A percentile compares a stretch with the other conserved stretches of the same genome.
These are phyloP conservation scores for Coilia nasus DNA, from an alignment of 2,797 vertebrate species.

Conservation along the genomic window DNA sequence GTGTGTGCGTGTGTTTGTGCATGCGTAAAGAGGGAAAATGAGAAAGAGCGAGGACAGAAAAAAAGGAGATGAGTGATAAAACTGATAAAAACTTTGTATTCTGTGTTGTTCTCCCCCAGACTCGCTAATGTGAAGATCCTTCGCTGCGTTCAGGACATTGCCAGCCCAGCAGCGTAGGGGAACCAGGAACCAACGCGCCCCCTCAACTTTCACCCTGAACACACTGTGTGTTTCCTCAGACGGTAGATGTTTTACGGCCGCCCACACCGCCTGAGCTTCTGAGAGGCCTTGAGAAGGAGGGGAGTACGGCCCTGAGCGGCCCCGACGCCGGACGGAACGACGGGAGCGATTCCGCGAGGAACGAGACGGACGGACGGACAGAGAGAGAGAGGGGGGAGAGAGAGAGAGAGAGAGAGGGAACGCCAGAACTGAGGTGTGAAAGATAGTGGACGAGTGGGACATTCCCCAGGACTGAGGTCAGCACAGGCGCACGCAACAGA, in stretches of 20 bases:
- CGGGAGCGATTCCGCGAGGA: constrained; percentile 46
- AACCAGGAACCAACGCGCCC: constrained; percentile 7
- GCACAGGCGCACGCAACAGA: background rate
- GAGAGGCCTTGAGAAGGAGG: background rate
- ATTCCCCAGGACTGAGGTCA: constrained; percentile 11
- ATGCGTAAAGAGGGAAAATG: background rate
- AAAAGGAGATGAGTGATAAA: constrained; percentile 22
- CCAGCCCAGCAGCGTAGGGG: constrained; percentile 31
- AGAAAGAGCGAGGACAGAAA: background rate
- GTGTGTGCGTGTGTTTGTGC: background rate
- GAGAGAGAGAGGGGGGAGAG: constrained; percentile 18
- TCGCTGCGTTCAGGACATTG: background rate
- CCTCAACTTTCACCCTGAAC: background rate
- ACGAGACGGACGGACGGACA: background rate
- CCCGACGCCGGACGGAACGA: constrained; percentile 9
- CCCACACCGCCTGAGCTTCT: constrained; percentile 18
- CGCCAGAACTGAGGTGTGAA: constrained; percentile 29
- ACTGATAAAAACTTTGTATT: constrained; percentile 27
- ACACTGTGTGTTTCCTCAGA: background rate
- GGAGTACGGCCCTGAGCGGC: background rate
- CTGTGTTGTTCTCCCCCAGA: constrained; percentile 37
- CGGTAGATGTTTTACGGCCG: background rate
- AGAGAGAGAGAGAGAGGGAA: background rate
- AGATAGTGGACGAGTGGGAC: constrained; percentile 39
- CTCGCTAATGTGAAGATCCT: constrained; percentile 44